Conservation (phyloP, 2,888 invertebrate species). For the Thumatha senex region DNA sequence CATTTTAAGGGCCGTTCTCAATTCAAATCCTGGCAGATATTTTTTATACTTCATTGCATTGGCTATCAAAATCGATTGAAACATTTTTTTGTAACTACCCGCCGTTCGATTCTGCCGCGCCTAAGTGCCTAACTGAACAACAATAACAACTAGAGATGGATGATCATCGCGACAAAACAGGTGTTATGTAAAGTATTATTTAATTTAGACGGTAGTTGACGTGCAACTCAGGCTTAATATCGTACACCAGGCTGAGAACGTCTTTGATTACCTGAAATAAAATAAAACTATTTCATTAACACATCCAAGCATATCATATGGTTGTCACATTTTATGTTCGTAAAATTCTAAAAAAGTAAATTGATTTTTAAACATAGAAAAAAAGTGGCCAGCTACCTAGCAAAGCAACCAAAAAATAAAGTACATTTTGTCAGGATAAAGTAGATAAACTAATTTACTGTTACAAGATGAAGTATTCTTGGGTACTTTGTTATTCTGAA, state of each 20-base stretch:
- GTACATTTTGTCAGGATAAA: too few relatives aligned
- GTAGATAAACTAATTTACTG: too few relatives aligned
- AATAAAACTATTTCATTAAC: neutral
- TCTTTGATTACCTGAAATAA: constrained; percentile 88
- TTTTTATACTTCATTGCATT: neutral
- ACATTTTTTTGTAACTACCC: constrained; percentile 21
- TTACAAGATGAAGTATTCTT: too few relatives aligned
- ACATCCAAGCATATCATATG: too few relatives aligned
- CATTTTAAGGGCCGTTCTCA: neutral
- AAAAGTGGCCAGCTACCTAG: too few relatives aligned
- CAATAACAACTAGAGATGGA: constrained; percentile 56
- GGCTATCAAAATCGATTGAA: constrained; percentile 26
- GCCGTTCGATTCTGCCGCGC: constrained; percentile 35
- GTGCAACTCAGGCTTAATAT: constrained; percentile 97
- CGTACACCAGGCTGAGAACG: constrained; percentile 92
- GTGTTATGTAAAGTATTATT: constrained; percentile 12
- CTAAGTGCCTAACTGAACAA: constrained; percentile 45
- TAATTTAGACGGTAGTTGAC: constrained; percentile 87
- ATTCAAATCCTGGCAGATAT: constrained; percentile 1
- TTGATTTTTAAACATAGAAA: too few relatives aligned
- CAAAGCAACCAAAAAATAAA: too few relatives aligned
- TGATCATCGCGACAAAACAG: constrained; percentile 44
- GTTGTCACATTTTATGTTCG: too few relatives aligned
- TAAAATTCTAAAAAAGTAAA: too few relatives aligned
- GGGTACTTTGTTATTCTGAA: too few relatives aligned